Conservation (phyloP, 2,113 vertebrate genomes). For the Stomatorhinus ivindoensis region DNA sequence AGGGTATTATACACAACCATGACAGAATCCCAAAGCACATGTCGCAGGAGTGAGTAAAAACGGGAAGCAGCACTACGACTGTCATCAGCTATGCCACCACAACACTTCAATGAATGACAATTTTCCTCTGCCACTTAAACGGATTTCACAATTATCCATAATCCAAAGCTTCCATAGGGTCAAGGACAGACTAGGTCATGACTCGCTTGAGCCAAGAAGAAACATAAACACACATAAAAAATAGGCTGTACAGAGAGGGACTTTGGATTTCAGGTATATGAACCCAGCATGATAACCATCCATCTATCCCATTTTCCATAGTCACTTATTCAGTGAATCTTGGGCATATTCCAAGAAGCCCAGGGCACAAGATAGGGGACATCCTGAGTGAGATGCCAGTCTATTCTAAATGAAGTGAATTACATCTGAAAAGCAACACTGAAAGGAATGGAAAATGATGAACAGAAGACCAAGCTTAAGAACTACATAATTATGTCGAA, state of each 20-base stretch:
- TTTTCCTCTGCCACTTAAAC: not conserved
- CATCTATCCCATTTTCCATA: not conserved
- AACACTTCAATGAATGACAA: not conserved
- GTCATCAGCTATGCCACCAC: not conserved
- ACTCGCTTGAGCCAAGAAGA: not conserved
- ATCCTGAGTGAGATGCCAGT: not conserved
- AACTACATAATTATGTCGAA: not conserved
- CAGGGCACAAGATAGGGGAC: not conserved
- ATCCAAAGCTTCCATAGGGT: not conserved
- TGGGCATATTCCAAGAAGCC: not conserved
- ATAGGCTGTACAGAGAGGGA: not conserved
- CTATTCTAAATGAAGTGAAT: not conserved
- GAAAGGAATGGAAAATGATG: not conserved
- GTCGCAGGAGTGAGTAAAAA: not conserved
- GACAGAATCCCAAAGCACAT: not conserved
- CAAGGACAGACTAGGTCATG: not conserved
- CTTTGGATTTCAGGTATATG: not conserved
- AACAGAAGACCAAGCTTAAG: not conserved
- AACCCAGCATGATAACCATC: not conserved
- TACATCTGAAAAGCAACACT: not conserved
- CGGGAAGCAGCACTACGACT: not conserved
- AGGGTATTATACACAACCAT: not conserved
- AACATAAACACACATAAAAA: not conserved
- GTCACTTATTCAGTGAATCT: not conserved
- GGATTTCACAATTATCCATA: not conserved